Percentiles rank a stretch among this genome's conserved stretches.
These are phyloP conservation scores for Rhopalosiphum padi DNA, from an alignment of 1,140 invertebrate genomes.

Conservation along the genomic window DNA sequence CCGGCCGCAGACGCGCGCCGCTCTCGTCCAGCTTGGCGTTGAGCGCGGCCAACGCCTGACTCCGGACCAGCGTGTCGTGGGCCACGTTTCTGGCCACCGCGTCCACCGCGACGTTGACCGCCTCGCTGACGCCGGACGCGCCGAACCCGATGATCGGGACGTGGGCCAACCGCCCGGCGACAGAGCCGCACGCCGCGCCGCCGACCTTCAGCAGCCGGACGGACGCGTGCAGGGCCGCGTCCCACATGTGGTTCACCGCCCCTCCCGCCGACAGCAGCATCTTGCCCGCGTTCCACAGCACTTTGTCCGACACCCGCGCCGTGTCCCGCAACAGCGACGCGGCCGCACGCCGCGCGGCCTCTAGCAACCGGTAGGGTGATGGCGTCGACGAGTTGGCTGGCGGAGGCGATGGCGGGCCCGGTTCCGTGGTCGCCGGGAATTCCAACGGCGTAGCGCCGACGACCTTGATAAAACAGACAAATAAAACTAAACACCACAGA, in stretches of 20 bases:
- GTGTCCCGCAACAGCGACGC: neutral
- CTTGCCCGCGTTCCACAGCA: neutral
- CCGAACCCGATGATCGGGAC: neutral
- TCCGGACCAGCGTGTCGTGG: neutral
- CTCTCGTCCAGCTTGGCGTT: neutral
- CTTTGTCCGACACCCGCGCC: neutral
- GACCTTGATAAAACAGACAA: constrained; percentile 1
- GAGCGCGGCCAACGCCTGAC: neutral
- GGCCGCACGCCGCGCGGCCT: neutral
- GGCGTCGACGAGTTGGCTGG: no score
- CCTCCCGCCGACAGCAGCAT: neutral
- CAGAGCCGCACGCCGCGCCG: neutral
- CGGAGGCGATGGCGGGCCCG: no score
- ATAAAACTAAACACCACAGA: neutral
- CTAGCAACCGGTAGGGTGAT: neutral
- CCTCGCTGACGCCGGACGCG: neutral
- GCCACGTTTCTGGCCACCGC: neutral
- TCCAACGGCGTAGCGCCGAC: neutral
- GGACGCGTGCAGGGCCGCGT: neutral
- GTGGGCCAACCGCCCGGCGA: neutral
- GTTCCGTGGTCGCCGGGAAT: neutral
- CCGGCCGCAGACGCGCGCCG: no score
- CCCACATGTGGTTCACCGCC: neutral
- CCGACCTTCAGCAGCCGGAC: neutral
- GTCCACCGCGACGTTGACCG: neutral